Base-by-base conservation (phyloP, 2,113 vertebrate genomes). In the Hydrochoerus hydrochaeris region DNA sequence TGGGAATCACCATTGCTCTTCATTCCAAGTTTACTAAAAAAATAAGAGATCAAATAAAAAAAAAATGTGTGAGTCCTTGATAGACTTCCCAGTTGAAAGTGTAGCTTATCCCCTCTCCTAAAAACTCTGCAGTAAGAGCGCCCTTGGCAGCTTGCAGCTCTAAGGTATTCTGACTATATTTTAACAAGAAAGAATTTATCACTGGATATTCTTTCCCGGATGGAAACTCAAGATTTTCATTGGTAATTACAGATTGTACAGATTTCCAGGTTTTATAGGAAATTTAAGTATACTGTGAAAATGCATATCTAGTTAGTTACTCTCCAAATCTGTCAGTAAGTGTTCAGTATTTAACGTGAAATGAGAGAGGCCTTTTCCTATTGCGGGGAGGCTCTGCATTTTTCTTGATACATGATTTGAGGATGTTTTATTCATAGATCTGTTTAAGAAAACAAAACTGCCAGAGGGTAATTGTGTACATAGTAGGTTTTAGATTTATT, bases 401-500 rank as follows among this genome's bases (percentile, higher is more conserved):
- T 95, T 94, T 88, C 62, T 92, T 89, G n/a, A 73, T 83, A 80
- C 2, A 30, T 77, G 44, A 4, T 92, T 96, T 85, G 75, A 96
- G 46, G 65, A 46, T 88, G 67, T 65, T 96, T 94, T 87, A 49
- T 82, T 83, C 94, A 80, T 78, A 49, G 20, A 32, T 95, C 73
- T 97, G 41, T 95, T 75, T 95, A 54, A 82, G 19, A 85, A 97
- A 96, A 92, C 28, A 86, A 95, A 97, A 63, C 83, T 96, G 24
- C 32, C 90, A 85, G 81, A 35, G 41, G 14, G 89, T 97, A 85
- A 95, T 95, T 97, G 24, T 94, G 90, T 75, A 93, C 96, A 81
- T 92, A 94, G 57, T 84, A 89, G 71, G 96, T 86, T 62, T 95
- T 97, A 93, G 62, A 54, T 95, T 96, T 94, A 96, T 95, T 96